phyloP scores from a whole-genome alignment of 2,888 invertebrate genomes.

The Acrobasis repandana region DNA sequence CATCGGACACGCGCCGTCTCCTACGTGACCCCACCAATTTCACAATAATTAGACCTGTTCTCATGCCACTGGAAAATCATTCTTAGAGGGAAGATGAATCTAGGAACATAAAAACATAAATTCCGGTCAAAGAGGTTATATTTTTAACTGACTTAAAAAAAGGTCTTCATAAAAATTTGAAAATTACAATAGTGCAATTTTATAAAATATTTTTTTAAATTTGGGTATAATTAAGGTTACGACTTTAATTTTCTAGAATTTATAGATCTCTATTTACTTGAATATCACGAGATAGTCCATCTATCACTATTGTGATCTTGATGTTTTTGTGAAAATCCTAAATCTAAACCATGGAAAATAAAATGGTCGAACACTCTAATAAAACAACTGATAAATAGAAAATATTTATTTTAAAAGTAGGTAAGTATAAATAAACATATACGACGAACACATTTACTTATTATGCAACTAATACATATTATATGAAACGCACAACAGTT shows the following conservation, averaged over 20 bases:
- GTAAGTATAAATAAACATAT: background rate
- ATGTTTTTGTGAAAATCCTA: no score
- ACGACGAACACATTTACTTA: background rate
- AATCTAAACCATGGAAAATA: no score
- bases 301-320: no score
- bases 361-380: background rate
- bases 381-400: background rate
- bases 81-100: slow-evolving; percentile 14
- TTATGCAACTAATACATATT: background rate
- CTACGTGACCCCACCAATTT: slow-evolving; percentile 71
- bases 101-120: slow-evolving; percentile 11
- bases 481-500: background rate
- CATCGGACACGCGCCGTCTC: slow-evolving; percentile 56
- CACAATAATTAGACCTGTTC: slow-evolving; percentile 75
- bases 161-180: no score
- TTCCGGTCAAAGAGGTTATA: background rate
- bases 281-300: no score
- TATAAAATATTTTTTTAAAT: no score
- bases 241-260: no score
- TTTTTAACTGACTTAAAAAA: no score
- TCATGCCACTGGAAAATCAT: slow-evolving; percentile 46
- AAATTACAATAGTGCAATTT: no score
- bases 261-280: no score
- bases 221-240: no score
- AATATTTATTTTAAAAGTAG: background rate